phyloP scores from a whole-genome alignment of 2,888 invertebrate genomes.

The Electrophaes corylata region DNA sequence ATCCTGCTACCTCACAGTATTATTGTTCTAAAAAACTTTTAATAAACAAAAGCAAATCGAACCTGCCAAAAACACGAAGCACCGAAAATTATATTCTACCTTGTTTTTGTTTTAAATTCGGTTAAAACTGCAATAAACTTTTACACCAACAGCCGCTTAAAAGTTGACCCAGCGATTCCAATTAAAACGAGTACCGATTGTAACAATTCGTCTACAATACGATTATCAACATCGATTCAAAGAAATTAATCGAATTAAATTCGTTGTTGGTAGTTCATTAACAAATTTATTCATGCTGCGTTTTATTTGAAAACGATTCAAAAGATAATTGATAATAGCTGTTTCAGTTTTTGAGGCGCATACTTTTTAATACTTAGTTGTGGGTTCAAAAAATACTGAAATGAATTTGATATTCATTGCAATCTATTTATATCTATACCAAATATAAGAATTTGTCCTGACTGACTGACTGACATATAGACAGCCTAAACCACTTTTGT shows the following conservation, averaged over 20 bases:
- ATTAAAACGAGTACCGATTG: constrained; percentile 28
- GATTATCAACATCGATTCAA: constrained; percentile 38
- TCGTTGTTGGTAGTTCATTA: constrained; percentile 39
- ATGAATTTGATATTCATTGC: too few relatives aligned
- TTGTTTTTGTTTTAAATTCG: not conserved
- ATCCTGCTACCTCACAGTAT: too few relatives aligned
- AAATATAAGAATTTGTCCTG: too few relatives aligned
- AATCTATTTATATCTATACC: too few relatives aligned
- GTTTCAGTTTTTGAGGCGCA: too few relatives aligned
- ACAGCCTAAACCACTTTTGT: too few relatives aligned
- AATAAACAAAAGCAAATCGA: not conserved
- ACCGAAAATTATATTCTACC: not conserved
- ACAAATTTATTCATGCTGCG: constrained; percentile 35
- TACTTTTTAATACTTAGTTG: too few relatives aligned
- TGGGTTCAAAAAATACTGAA: too few relatives aligned
- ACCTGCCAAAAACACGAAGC: not conserved
- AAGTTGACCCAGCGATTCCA: constrained; percentile 28
- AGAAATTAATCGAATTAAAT: constrained; percentile 39
- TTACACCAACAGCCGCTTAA: constrained; percentile 10
- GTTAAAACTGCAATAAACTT: constrained; percentile 13
- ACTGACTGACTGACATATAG: too few relatives aligned
- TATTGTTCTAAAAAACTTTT: not conserved
- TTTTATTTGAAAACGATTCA: constrained; percentile 33
- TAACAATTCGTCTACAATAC: constrained; percentile 30
- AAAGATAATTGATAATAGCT: too few relatives aligned